Evolutionary conservation across 35 echinoderm and acorn worm genomes (phyloP).

Genomic region (Diadema setosum): DNA sequence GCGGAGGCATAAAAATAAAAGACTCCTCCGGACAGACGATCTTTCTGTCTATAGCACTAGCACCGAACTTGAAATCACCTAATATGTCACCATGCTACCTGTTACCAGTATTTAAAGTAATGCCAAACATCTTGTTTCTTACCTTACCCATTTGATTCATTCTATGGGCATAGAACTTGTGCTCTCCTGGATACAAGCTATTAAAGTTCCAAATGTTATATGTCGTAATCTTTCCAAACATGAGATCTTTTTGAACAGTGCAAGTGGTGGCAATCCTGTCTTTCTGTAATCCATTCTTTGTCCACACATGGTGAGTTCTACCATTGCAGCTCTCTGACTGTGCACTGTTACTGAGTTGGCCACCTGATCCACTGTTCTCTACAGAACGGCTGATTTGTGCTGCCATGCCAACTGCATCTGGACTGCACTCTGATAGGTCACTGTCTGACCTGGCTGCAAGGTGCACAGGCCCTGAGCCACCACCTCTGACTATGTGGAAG

Average conservation of each 20-base stretch:
- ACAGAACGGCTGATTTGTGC: neutral
- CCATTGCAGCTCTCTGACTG: neutral
- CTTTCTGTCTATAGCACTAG: too few relatives aligned
- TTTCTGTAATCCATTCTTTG: neutral
- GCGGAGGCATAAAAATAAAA: too few relatives aligned
- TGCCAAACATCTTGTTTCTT: neutral
- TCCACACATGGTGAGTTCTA: neutral
- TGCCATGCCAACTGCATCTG: neutral
- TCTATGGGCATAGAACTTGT: neutral
- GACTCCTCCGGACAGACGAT: too few relatives aligned
- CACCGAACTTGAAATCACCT: too few relatives aligned
- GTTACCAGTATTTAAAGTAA: too few relatives aligned
- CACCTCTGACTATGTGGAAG: neutral
- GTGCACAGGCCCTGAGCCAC: neutral
- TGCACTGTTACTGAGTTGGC: neutral
- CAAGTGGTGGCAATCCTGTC: neutral
- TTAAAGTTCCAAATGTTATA: conserved; percentile 47
- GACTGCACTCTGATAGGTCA: neutral
- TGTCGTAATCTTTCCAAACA: neutral
- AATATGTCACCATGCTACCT: too few relatives aligned
- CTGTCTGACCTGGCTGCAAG: neutral
- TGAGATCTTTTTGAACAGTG: neutral
- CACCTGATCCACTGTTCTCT: too few relatives aligned
- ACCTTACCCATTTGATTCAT: neutral
- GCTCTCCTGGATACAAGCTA: neutral